Percentiles rank a stretch among this genome's conserved stretches.
phyloP scores from a whole-genome alignment of 2,888 invertebrate genomes.

The Pterobdella sp. region DNA sequence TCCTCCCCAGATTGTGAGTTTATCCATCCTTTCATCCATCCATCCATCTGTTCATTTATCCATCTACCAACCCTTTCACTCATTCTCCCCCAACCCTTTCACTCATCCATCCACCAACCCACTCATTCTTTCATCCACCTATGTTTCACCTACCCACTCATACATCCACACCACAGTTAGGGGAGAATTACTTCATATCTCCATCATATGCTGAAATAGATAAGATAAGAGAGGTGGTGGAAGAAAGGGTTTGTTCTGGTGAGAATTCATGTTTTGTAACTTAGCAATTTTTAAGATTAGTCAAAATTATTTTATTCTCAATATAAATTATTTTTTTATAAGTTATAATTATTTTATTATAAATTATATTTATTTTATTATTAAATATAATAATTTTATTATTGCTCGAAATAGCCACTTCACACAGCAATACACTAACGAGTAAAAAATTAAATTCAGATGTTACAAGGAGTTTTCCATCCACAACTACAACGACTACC shows the following conservation, averaged over 20 bases:
- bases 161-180: background rate
- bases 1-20: constrained; percentile 2
- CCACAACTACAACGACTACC: background rate
- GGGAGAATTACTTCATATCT: background rate
- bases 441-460: too few relatives aligned
- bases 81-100: background rate
- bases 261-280: too few relatives aligned
- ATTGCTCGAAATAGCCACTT: too few relatives aligned
- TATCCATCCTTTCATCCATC: background rate
- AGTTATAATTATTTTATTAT: too few relatives aligned
- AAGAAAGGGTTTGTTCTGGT: background rate
- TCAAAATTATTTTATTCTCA: too few relatives aligned
- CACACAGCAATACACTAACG: too few relatives aligned
- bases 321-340: too few relatives aligned
- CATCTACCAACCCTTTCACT: background rate
- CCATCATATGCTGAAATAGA: background rate
- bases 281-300: too few relatives aligned
- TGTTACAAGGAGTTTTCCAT: too few relatives aligned
- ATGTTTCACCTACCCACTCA: background rate
- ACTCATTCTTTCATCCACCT: background rate
- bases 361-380: too few relatives aligned
- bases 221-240: background rate
- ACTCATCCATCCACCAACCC: too few relatives aligned
- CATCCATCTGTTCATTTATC: background rate
- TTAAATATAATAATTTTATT: too few relatives aligned